These are phyloP conservation scores for Pleuronectes platessa DNA, from an alignment of 2,113 vertebrate species.

Conservation along the genomic window DNA sequence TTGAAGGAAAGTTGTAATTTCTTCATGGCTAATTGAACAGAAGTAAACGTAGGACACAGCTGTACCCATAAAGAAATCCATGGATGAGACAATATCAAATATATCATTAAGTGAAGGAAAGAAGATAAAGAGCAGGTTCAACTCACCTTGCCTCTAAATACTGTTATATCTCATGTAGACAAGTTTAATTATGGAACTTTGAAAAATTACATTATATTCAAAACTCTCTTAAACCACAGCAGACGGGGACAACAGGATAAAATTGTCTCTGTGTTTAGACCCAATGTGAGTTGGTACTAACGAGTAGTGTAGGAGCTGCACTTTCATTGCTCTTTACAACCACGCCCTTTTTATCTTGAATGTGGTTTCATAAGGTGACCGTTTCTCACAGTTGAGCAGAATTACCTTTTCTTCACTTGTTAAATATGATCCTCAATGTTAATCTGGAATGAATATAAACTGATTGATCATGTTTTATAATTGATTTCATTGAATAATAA, in stretches of 20 bases:
- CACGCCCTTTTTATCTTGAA: too few species aligned
- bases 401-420: too few species aligned
- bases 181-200: neutral
- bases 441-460: neutral
- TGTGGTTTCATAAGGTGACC: too few species aligned
- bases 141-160: too few species aligned
- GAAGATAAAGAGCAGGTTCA: neutral
- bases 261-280: neutral
- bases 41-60: neutral
- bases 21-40: slow-evolving; percentile 4
- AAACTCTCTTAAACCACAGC: neutral
- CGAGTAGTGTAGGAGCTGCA: neutral
- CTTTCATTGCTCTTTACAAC: neutral
- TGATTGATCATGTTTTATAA: neutral
- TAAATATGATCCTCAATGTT: neutral
- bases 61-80: neutral
- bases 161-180: too few species aligned
- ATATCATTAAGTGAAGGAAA: neutral
- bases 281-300: neutral
- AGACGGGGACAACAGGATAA: neutral
- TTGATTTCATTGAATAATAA: too few species aligned
- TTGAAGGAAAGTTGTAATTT: slow-evolving; percentile 15
- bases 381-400: too few species aligned
- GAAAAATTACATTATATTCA: neutral
- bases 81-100: neutral